These are phyloP conservation scores for Idaea biselata DNA, from an alignment of 2,888 invertebrate genomes.

Conservation along the genomic window DNA sequence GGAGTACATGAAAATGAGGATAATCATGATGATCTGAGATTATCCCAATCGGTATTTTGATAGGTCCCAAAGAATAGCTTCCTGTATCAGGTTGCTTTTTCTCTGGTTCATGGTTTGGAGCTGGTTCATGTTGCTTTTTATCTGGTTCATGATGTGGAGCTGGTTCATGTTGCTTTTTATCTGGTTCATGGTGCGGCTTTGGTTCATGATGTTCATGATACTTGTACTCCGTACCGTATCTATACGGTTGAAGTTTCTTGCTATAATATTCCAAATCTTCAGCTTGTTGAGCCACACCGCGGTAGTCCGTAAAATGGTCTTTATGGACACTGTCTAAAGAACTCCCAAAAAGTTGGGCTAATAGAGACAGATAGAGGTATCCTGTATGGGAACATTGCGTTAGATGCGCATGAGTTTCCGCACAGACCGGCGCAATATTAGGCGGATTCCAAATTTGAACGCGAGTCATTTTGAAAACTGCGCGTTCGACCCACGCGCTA, in stretches of 20 bases:
- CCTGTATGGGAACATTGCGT: constrained; percentile 45
- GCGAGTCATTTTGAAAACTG: neutral
- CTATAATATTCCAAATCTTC: neutral
- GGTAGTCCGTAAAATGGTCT: constrained; percentile 5
- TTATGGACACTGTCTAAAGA: constrained; percentile 23
- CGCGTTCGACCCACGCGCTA: neutral
- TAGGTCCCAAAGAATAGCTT: neutral
- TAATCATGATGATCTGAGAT: neutral
- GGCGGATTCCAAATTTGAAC: neutral
- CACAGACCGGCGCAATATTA: neutral
- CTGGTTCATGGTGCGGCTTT: too few relatives aligned
- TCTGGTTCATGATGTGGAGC: too few relatives aligned
- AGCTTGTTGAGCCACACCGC: neutral
- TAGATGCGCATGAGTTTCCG: constrained; percentile 1
- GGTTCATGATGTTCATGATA: neutral
- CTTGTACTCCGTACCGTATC: neutral
- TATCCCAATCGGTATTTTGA: neutral
- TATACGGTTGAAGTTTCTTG: neutral
- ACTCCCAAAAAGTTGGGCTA: constrained; percentile 49
- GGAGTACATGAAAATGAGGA: neutral
- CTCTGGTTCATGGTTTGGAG: too few relatives aligned
- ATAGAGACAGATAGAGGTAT: constrained; percentile 45
- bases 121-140: too few relatives aligned
- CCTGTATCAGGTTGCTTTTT: too few relatives aligned
- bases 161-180: too few relatives aligned